phyloP scores from a whole-genome alignment of 2,797 vertebrate species.

The Gadopsis marmoratus region DNA sequence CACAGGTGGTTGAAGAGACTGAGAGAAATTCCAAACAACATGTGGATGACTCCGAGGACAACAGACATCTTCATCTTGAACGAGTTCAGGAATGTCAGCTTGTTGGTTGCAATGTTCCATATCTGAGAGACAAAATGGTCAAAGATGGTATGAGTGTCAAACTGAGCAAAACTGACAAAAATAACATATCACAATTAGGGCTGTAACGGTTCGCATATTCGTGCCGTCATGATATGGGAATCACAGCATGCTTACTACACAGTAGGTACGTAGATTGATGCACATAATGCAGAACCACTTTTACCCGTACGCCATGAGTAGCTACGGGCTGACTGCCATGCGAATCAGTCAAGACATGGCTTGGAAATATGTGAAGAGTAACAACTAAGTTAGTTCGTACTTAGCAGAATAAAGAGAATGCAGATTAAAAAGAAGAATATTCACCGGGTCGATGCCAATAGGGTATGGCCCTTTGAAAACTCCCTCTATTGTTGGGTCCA shows the following conservation, averaged over 20 bases:
- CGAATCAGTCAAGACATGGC: neutral
- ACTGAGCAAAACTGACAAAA: neutral
- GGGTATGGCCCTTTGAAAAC: constrained; percentile 96
- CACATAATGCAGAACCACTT: no score
- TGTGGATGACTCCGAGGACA: constrained; percentile 94
- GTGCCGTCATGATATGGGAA: no score
- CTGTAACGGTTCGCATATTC: no score
- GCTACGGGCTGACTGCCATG: neutral
- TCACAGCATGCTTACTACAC: no score
- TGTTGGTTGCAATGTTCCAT: constrained; percentile 96
- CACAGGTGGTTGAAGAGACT: constrained; percentile 88
- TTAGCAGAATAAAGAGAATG: neutral
- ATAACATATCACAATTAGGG: neutral
- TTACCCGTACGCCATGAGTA: no score
- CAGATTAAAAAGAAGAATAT: constrained; percentile 21
- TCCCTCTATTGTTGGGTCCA: constrained; percentile 89
- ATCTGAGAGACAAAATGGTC: constrained; percentile 83
- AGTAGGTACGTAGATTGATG: no score
- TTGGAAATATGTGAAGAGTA: neutral
- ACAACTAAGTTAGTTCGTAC: neutral
- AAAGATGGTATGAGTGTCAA: neutral
- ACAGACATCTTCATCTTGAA: constrained; percentile 99
- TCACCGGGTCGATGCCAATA: constrained; percentile 97
- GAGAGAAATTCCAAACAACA: constrained; percentile 92
- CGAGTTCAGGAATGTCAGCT: constrained; percentile 97